phyloP scores from a whole-genome alignment of 2,797 vertebrate genomes.

The Rhynchonycteris naso region DNA sequence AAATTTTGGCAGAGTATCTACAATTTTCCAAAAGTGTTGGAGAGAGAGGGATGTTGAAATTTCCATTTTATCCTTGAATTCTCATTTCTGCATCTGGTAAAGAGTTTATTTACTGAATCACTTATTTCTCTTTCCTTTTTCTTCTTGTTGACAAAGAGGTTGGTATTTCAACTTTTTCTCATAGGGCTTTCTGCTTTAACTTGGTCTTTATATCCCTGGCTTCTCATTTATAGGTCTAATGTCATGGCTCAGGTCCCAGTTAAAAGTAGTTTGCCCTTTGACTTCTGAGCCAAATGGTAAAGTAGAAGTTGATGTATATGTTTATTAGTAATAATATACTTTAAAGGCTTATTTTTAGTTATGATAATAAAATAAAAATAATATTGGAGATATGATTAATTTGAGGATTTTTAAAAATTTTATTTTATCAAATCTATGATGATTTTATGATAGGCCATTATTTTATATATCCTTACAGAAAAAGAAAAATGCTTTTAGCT shows the following conservation, averaged over 20 bases:
- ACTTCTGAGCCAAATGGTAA: not conserved
- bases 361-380: not conserved
- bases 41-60: not conserved
- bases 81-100: not conserved
- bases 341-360: not conserved
- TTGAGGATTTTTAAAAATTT: not conserved
- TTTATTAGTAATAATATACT: not conserved
- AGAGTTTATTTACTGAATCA: not conserved
- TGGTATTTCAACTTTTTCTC: not conserved
- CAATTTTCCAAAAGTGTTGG: not conserved
- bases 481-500: not conserved
- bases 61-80: not conserved
- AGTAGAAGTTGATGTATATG: not conserved
- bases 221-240: not conserved
- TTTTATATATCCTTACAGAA: not conserved
- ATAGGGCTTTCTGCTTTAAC: not conserved
- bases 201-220: not conserved
- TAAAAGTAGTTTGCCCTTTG: not conserved
- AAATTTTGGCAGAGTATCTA: not conserved
- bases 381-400: not conserved
- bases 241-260: not conserved
- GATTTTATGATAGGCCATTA: not conserved
- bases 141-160: not conserved
- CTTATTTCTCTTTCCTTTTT: not conserved
- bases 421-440: conserved; percentile 17